phyloP scores from a whole-genome alignment of 2,888 invertebrate genomes.

The Parascotia fuliginaria region DNA sequence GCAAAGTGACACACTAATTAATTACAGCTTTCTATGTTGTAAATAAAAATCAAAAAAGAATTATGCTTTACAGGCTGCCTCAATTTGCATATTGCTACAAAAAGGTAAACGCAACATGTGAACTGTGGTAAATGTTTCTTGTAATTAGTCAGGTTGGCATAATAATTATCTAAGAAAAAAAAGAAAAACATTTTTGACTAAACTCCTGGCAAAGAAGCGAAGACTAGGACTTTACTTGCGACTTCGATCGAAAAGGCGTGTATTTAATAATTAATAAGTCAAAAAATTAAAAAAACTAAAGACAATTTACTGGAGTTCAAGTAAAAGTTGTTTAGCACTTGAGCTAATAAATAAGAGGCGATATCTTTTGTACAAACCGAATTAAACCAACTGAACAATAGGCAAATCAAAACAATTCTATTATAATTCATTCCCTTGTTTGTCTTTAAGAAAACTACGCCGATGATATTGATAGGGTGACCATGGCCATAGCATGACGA shows the following conservation, averaged over 20 bases:
- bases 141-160: too few species aligned
- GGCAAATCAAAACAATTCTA: slow-evolving; percentile 33
- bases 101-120: too few species aligned
- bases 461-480: slow-evolving; percentile 21
- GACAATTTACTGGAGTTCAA: slow-evolving; percentile 13
- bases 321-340: slow-evolving; percentile 12
- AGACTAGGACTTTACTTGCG: too few species aligned
- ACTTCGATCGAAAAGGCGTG: background rate
- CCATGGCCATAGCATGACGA: slow-evolving; percentile 6
- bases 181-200: too few species aligned
- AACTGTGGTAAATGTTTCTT: too few species aligned
- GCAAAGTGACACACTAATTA: too few species aligned
- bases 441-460: slow-evolving; percentile 32
- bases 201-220: too few species aligned
- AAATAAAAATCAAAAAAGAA: too few species aligned
- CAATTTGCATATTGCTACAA: too few species aligned
- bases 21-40: too few species aligned
- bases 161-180: too few species aligned
- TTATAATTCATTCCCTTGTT: slow-evolving; percentile 41
- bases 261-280: background rate
- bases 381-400: slow-evolving; percentile 30
- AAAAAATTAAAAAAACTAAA: background rate
- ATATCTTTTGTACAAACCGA: slow-evolving; percentile 29
- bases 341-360: slow-evolving; percentile 25
- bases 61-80: too few species aligned